These are phyloP conservation scores for Olivierus martensii DNA, from an alignment of 1,140 invertebrate species.

Conservation along the genomic window DNA sequence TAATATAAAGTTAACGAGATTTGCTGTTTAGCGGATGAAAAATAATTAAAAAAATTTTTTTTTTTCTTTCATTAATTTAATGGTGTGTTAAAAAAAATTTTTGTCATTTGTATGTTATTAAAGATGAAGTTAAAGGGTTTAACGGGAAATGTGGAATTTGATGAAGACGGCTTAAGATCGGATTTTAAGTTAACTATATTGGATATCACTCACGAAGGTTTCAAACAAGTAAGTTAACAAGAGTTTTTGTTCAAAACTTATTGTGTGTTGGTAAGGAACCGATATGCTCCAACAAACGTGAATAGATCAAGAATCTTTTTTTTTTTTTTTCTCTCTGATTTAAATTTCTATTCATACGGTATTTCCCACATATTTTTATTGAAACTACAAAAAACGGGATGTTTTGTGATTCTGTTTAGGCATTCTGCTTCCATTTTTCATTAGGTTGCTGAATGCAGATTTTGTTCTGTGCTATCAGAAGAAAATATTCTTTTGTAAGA, in stretches of 20 bases:
- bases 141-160: slow-evolving; percentile 84
- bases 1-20: too few species aligned
- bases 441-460: not conserved
- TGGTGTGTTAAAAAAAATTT: too few species aligned
- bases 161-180: slow-evolving; percentile 79
- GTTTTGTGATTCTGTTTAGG: not conserved
- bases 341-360: not conserved
- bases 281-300: too few species aligned
- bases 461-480: not conserved
- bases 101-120: too few species aligned
- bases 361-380: too few species aligned
- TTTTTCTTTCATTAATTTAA: too few species aligned
- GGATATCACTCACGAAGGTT: slow-evolving; percentile 51
- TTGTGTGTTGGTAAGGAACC: too few species aligned
- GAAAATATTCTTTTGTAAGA: not conserved
- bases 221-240: slow-evolving; percentile 20
- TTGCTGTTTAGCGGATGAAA: too few species aligned
- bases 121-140: slow-evolving; percentile 84
- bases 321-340: not conserved
- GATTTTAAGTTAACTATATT: slow-evolving; percentile 82
- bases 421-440: not conserved
- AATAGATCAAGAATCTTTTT: too few species aligned
- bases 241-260: not conserved
- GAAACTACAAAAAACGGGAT: not conserved
- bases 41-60: too few species aligned